A percentile compares a stretch with the other conserved stretches of the same genome.
These are phyloP conservation scores for Amblyopsis rosae DNA, from an alignment of 2,113 vertebrate genomes.

Conservation along the genomic window DNA sequence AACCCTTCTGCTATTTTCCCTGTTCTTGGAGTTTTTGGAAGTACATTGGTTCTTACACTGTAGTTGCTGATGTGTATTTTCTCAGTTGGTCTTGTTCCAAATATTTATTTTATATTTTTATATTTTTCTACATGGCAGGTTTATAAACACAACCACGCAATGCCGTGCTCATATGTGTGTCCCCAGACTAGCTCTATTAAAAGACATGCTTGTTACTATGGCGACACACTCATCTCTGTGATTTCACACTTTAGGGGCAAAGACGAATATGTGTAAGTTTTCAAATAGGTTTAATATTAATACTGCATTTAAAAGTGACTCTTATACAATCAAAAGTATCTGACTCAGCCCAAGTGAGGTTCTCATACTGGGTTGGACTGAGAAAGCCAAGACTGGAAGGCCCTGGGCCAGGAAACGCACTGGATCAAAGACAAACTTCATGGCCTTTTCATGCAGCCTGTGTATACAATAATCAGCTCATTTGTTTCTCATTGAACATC, in stretches of 20 bases:
- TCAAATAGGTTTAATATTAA: background rate
- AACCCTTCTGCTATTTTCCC: slow-evolving; percentile 1
- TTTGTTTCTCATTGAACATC: slow-evolving; percentile 49
- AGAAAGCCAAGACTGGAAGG: slow-evolving; percentile 24
- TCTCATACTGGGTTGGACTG: slow-evolving; percentile 13
- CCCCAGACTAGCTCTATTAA: slow-evolving; percentile 56
- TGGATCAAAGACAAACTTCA: slow-evolving; percentile 46
- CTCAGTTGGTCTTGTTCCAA: slow-evolving; percentile 11
- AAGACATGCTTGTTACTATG: slow-evolving; percentile 52
- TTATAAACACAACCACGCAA: slow-evolving; percentile 10
- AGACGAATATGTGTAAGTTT: background rate
- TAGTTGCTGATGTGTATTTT: slow-evolving; percentile 34
- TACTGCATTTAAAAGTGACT: background rate
- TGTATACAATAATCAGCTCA: slow-evolving; percentile 42
- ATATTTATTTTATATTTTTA: slow-evolving; percentile 4
- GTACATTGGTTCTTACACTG: slow-evolving; percentile 32
- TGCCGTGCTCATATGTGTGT: slow-evolving; percentile 40
- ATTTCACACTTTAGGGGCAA: background rate
- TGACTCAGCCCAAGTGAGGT: background rate
- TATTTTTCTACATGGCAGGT: slow-evolving; percentile 30
- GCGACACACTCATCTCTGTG: slow-evolving; percentile 29
- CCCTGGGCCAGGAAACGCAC: slow-evolving; percentile 30
- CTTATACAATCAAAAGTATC: slow-evolving; percentile 8
- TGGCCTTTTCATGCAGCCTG: slow-evolving; percentile 25
- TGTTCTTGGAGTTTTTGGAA: background rate